Evolutionary conservation across 2,888 invertebrate genomes (phyloP).

Genomic region (Rhingia rostrata): DNA sequence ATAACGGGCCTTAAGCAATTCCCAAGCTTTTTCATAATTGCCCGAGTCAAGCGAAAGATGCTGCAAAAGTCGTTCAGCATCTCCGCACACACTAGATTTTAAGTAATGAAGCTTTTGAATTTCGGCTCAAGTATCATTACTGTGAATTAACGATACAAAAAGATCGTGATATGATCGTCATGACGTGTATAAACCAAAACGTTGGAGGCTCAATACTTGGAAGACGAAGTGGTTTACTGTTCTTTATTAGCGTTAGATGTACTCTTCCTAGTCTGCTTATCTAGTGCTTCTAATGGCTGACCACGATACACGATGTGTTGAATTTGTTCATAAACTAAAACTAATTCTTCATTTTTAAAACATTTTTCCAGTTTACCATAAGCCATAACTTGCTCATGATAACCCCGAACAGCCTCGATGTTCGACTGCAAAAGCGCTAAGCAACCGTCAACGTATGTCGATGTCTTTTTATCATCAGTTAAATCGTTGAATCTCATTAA

Average conservation of each 20-base stretch:
- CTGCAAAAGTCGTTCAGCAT: too few species aligned
- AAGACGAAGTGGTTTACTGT: not conserved
- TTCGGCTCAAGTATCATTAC: not conserved
- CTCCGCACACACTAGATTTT: too few species aligned
- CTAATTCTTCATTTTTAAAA: not conserved
- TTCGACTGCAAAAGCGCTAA: not conserved
- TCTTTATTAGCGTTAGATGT: too few species aligned
- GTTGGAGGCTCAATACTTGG: not conserved
- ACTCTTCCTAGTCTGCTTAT: too few species aligned
- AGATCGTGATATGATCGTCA: not conserved
- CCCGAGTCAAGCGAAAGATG: too few species aligned
- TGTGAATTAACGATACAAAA: not conserved
- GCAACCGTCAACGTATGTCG: not conserved
- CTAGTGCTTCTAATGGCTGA: too few species aligned
- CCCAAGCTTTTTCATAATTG: too few species aligned
- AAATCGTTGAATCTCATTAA: not conserved
- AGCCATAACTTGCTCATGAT: not conserved
- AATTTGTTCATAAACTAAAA: not conserved
- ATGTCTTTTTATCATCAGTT: not conserved
- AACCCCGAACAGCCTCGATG: not conserved
- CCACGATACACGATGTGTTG: not conserved
- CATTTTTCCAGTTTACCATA: not conserved
- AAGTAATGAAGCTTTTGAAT: conserved; percentile 8
- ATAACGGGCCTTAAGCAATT: too few species aligned
- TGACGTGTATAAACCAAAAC: not conserved